Base-by-base conservation (phyloP, 2,797 vertebrate genomes). In the Cossypha heuglini region DNA sequence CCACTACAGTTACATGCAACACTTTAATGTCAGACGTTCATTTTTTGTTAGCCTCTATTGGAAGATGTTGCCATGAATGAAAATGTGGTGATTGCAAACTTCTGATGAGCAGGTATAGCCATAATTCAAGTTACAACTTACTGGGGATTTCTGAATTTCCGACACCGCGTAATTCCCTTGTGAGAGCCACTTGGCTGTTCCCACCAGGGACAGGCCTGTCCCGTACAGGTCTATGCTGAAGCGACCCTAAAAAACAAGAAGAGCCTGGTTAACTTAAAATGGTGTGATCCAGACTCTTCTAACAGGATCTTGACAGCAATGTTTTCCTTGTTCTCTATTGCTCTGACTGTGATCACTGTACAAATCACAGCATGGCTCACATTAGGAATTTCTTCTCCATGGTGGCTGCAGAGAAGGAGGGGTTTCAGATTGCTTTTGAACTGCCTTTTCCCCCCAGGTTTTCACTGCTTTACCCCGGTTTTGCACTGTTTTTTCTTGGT, bases 181-280 rank as follows among this genome's bases (percentile, higher is more conserved):
- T 1, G 99, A 98, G 78, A 98, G 97, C 99, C 99, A 99, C 37
- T 98, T 98, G n/a, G 98, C 97, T 11, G 98, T 97, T 48, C 98
- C 98, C 4, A 94, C 86, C 83, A 99, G 96, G 46, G 98, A 98
- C 35, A 99, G 97, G 37, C 99, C 99, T 7, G 99, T 99, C 95
- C 99, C 99, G 1, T 98, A 98, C 31, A 99, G 98, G 97, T 99
- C 99, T 97, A 99, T 97, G 93, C 98, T 98, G 95, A 99, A 99
- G 18, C 97, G 99, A 68, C 99, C 99, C 99, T 99, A 86, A 71
- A 96, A 57, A 90, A 55, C 33, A 33, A 66, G 45, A 66, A 86
- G 54, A 54, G 61, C 22, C 45, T 40, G 16, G 58, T 97, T 95
- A 95, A 16, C 57, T 48, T 45, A 5, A 88, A 91, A 40, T 2